phyloP scores from a whole-genome alignment of 2,888 invertebrate genomes.

The Arge pagana region DNA sequence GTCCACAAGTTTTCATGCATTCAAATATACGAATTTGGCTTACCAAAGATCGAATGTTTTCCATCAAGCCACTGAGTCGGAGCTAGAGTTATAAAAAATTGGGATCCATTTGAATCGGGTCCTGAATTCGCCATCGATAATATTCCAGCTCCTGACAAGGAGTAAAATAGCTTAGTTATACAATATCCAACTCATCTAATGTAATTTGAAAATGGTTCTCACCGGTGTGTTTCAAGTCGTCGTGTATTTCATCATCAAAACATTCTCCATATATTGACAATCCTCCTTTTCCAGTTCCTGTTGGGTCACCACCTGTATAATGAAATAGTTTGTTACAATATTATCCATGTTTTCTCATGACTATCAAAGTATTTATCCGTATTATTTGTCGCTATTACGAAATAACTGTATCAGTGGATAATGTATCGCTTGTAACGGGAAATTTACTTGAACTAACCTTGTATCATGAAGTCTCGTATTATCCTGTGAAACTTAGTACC shows the following conservation, averaged over 20 bases:
- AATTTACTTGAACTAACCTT: slow-evolving; percentile 60
- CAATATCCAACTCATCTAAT: neutral
- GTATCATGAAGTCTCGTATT: slow-evolving; percentile 91
- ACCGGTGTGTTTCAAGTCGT: slow-evolving; percentile 94
- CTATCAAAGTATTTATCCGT: no score
- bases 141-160: slow-evolving; percentile 67
- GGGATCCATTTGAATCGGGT: slow-evolving; percentile 95
- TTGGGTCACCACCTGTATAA: slow-evolving; percentile 84
- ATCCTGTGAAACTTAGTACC: slow-evolving; percentile 95
- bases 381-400: no score
- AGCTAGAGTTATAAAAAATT: slow-evolving; percentile 96
- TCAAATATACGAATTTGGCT: slow-evolving; percentile 21
- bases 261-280: slow-evolving; percentile 94
- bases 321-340: no score
- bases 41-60: slow-evolving; percentile 95
- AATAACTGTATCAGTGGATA: no score
- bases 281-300: slow-evolving; percentile 95
- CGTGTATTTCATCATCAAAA: slow-evolving; percentile 94
- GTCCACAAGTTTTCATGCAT: neutral
- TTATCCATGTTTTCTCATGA: no score
- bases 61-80: slow-evolving; percentile 98
- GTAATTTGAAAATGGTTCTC: slow-evolving; percentile 22
- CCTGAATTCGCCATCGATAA: slow-evolving; percentile 98
- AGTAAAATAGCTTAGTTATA: slow-evolving; percentile 11
- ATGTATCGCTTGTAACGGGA: neutral